A percentile compares a stretch with the other conserved stretches of the same genome.
phyloP scores from a whole-genome alignment of 2,113 vertebrate species.

The Actinemys pallida region DNA sequence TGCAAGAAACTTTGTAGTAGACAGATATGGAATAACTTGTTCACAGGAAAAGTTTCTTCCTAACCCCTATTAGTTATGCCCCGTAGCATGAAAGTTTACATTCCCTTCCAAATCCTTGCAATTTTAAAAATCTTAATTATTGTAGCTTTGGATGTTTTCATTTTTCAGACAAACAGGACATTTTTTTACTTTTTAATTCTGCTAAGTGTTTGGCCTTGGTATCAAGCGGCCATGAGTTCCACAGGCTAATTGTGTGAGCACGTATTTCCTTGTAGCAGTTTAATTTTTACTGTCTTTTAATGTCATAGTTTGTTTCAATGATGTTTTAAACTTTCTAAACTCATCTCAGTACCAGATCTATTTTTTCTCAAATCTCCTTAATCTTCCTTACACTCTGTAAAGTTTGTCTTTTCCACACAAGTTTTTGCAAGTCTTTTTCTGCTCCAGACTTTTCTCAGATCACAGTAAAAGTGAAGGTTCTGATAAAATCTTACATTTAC shows the following conservation, averaged over 20 bases:
- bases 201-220: not conserved
- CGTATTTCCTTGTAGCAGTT: not conserved
- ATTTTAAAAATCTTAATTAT: not conserved
- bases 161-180: not conserved
- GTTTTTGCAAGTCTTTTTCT: not conserved
- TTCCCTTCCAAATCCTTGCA: not conserved
- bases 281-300: not conserved
- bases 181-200: not conserved
- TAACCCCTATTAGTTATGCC: not conserved
- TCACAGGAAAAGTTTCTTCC: not conserved
- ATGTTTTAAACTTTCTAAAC: not conserved
- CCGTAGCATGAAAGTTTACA: not conserved
- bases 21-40: not conserved
- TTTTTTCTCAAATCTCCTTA: not conserved
- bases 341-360: not conserved
- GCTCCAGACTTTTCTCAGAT: not conserved
- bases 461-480: not conserved
- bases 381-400: not conserved
- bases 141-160: not conserved
- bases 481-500: no score
- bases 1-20: not conserved
- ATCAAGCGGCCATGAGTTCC: not conserved
- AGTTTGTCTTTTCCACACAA: not conserved
- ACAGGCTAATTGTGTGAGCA: not conserved
- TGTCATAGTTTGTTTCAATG: not conserved